Evolutionary conservation across 2,797 vertebrate genomes (phyloP), one percentile per base, ranked within the genome.

Genomic region (Tenualosa ilisha): DNA sequence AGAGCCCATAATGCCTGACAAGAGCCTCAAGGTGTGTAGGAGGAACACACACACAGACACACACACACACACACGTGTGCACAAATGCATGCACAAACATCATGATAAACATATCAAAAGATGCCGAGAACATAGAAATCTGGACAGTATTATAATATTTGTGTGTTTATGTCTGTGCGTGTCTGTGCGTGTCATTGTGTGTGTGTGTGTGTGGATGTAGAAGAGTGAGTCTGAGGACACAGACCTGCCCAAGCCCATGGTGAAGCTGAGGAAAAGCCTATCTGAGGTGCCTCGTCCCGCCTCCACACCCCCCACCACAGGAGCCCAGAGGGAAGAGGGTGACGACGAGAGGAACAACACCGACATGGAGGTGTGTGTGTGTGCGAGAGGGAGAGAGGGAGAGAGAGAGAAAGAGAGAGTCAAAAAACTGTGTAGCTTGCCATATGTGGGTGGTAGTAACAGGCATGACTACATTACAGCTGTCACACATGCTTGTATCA

Each of bases 271-370:
- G 68, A 93, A 98, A 88, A 93, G 97, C 0, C 94, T 97, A 89
- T 99, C 98, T 0, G 98, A 99, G 93, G 98, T 97, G 89, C 96
- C 95, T 24, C 96, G 97, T 51, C 97, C 98, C 0, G 97, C 98
- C 0, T 98, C 98, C 49, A 99, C 98, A 0, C 98, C 98, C 0
- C 98, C 98, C 37, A 96, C 96, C 85, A 94, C 96, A 85, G 96
- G 97, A 0, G 97, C 95, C 88, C 95, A 97, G 88, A 96, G 95
- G 88, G 97, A 98, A 0, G 97, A 97, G 0, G 92, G 95, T 0
- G 97, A 99, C 0, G 96, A 97, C 82, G 97, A 98, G 43, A 95
- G 95, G 87, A 96, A 97, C 85, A 95, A 97, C 0, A 96, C 96
- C 0, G 98, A 99, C 88, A 90, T 97, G 83, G 98, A 99, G 98